A percentile compares a stretch with the other conserved stretches of the same genome.
These are phyloP conservation scores for Protosalanx chinensis DNA, from an alignment of 2,797 vertebrate genomes.

Conservation along the genomic window DNA sequence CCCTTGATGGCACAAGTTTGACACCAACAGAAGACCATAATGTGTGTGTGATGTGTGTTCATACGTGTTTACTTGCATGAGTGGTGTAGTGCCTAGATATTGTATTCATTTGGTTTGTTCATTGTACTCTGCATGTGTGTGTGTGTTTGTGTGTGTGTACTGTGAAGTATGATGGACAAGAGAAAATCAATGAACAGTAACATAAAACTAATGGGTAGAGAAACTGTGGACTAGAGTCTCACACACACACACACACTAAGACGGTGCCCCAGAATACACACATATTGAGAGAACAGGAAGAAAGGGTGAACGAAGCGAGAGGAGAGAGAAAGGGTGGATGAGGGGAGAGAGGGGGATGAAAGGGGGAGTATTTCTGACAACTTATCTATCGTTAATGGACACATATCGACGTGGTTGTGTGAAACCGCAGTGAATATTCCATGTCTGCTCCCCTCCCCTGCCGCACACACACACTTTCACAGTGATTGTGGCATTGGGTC, in stretches of 20 bases:
- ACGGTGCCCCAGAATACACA: conserved; percentile 72
- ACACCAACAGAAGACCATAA: not conserved
- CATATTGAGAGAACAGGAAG: conserved; percentile 1
- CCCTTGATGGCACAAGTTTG: too few species aligned
- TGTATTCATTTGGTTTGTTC: not conserved
- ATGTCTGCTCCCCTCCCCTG: conserved; percentile 59
- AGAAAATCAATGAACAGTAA: conserved; percentile 43
- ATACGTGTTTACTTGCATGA: too few species aligned
- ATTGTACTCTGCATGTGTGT: not conserved
- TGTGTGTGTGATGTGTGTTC: conserved; percentile 2
- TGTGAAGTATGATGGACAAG: conserved; percentile 31
- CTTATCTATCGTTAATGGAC: conserved; percentile 85
- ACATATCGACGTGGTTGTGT: conserved; percentile 81
- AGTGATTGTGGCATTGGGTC: conserved; percentile 40
- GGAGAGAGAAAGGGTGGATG: not conserved
- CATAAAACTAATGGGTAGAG: conserved; percentile 8
- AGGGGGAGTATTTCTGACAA: conserved; percentile 59
- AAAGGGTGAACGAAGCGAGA: conserved; percentile 8
- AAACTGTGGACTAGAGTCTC: not conserved
- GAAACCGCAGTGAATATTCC: conserved; percentile 81
- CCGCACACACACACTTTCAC: conserved; percentile 27
- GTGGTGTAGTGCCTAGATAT: not conserved
- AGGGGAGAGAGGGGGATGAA: not conserved
- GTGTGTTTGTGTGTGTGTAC: not conserved
- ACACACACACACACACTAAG: conserved; percentile 31